Percentiles rank a stretch among this genome's conserved stretches.
Evolutionary conservation across 2,888 invertebrate species (phyloP).

Genomic region (Chloroclystis v-ata): DNA sequence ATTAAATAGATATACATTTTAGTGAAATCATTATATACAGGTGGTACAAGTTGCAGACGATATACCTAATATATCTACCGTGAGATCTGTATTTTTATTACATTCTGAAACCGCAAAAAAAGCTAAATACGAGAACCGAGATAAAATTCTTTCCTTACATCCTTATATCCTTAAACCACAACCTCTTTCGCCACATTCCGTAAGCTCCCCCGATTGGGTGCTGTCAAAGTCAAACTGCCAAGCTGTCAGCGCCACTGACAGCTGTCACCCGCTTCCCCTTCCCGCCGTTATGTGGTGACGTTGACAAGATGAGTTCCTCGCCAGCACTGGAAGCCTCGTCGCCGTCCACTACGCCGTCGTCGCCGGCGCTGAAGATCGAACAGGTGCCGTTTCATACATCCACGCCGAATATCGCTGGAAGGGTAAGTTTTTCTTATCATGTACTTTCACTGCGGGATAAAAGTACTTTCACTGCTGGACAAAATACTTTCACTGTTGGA

Average conservation of each 20-base stretch:
- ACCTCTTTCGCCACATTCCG: background rate
- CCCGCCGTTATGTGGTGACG: constrained; percentile 67
- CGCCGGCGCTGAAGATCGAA: constrained; percentile 51
- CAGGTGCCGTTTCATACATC: constrained; percentile 63
- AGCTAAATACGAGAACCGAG: too few relatives aligned
- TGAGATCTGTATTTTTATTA: too few relatives aligned
- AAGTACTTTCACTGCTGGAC: too few relatives aligned
- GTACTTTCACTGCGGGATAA: too few relatives aligned
- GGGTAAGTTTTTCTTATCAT: constrained; percentile 41
- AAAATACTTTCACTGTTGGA: too few relatives aligned
- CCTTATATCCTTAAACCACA: too few relatives aligned
- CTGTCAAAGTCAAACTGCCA: constrained; percentile 6
- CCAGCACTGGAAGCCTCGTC: constrained; percentile 71
- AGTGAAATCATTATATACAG: too few relatives aligned
- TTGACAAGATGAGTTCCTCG: constrained; percentile 67
- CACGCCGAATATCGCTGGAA: constrained; percentile 57
- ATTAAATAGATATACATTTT: too few relatives aligned
- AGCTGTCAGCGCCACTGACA: constrained; percentile 16
- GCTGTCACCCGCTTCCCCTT: constrained; percentile 19
- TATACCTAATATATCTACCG: too few relatives aligned
- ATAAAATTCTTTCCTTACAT: too few relatives aligned
- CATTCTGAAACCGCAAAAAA: too few relatives aligned
- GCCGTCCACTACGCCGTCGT: constrained; percentile 64
- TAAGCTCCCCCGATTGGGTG: background rate
- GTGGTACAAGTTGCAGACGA: too few relatives aligned